Evolutionary conservation across 2,888 invertebrate genomes (phyloP).

Genomic region (Bombylius discolor): DNA sequence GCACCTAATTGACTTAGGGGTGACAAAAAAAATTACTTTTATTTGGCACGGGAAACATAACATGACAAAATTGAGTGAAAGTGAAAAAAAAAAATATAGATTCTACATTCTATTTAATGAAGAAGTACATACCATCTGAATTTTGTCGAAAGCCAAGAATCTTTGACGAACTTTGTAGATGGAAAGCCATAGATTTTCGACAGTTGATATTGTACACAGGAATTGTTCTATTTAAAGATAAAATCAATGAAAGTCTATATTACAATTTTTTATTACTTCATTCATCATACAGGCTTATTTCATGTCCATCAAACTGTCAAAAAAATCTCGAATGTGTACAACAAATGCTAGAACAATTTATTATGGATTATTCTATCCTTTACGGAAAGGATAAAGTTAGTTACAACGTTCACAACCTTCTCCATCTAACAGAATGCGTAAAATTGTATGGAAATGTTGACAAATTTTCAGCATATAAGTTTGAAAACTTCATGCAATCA

Average conservation of each 20-base stretch:
- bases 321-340: background rate
- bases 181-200: background rate
- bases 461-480: constrained; percentile 1
- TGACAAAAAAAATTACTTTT: constrained; percentile 2
- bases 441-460: background rate
- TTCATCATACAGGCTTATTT: background rate
- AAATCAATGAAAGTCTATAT: background rate
- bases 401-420: background rate
- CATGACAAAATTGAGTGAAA: background rate
- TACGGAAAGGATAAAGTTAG: background rate
- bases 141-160: constrained; percentile 3
- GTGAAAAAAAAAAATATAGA: background rate
- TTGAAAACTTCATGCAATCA: background rate
- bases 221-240: background rate
- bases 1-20: constrained; percentile 10
- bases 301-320: background rate
- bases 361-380: background rate
- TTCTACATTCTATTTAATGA: background rate
- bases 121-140: constrained; percentile 2
- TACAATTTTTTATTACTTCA: background rate
- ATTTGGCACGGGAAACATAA: background rate
- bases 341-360: background rate
- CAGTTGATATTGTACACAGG: background rate
- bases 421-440: background rate
- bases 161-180: background rate